Conservation (phyloP, 2,888 invertebrate genomes). For the Eutolmus rufibarbis region DNA sequence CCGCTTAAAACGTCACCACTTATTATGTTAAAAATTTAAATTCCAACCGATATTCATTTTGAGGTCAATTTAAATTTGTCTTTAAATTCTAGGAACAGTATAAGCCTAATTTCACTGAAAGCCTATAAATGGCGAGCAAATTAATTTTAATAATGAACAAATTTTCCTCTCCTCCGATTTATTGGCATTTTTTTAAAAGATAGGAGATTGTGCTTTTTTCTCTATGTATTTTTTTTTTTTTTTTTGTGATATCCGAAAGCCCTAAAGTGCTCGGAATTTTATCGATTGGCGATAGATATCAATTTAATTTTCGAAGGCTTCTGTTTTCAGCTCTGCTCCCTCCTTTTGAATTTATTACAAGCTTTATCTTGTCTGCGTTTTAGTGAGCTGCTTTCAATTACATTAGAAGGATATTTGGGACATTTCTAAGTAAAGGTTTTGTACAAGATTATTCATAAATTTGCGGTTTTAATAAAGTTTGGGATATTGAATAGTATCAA, state of each 20-base stretch:
- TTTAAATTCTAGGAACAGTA: neutral
- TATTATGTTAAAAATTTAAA: neutral
- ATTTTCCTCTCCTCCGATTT: neutral
- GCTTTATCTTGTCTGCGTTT: neutral
- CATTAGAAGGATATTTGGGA: neutral
- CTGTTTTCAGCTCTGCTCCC: neutral
- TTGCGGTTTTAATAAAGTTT: neutral
- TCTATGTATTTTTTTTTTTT: neutral
- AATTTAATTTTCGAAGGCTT: neutral
- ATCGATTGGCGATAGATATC: neutral
- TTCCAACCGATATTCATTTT: neutral
- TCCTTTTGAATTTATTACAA: neutral
- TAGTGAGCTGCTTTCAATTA: neutral
- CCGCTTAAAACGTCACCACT: neutral
- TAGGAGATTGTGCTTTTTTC: neutral
- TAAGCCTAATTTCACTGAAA: neutral
- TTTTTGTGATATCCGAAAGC: neutral
- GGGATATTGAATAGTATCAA: neutral
- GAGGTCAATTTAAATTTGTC: neutral
- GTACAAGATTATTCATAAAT: neutral
- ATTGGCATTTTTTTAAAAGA: neutral
- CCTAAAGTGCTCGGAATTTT: neutral
- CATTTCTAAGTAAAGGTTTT: neutral
- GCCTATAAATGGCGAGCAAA: neutral
- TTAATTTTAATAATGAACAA: neutral